Conservation (phyloP, 1,140 invertebrate species). For the Halesus radiatus region DNA sequence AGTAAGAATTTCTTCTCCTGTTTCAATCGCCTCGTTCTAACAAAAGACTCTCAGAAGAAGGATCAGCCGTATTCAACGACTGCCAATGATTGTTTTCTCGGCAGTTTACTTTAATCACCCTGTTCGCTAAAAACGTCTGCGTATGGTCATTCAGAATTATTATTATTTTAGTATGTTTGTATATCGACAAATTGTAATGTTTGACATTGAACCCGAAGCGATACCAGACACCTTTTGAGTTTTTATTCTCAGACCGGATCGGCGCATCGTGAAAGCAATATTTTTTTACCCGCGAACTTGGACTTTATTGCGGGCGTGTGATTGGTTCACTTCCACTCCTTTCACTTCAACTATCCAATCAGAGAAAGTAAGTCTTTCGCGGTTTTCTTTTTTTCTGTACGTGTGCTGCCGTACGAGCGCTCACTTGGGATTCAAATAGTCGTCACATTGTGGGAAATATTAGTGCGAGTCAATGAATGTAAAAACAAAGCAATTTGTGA, state of each 20-base stretch:
- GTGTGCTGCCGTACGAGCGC: constrained; percentile 8
- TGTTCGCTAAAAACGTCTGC: too few species aligned
- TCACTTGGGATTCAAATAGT: constrained; percentile 50
- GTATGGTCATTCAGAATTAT: neutral
- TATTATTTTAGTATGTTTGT: constrained; percentile 35
- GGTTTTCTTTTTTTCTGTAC: constrained; percentile 46
- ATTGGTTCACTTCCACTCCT: constrained; percentile 39
- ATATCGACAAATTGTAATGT: constrained; percentile 10
- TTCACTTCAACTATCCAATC: constrained; percentile 49
- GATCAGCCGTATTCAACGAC: too few species aligned
- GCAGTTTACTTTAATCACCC: too few species aligned
- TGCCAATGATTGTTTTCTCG: too few species aligned
- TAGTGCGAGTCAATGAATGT: constrained; percentile 37
- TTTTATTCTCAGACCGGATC: constrained; percentile 18
- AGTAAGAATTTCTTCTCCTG: too few species aligned
- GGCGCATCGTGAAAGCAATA: constrained; percentile 33
- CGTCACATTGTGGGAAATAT: constrained; percentile 45
- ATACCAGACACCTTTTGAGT: neutral
- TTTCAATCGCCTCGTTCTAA: too few species aligned
- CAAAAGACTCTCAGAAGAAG: too few species aligned
- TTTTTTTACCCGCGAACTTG: constrained; percentile 34
- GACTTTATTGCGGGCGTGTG: constrained; percentile 26
- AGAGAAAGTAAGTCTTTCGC: constrained; percentile 48
- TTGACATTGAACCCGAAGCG: constrained; percentile 13
- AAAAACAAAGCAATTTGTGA: constrained; percentile 31